phyloP scores from a whole-genome alignment of 2,797 vertebrate genomes.

The Amazonetta brasiliensis region DNA sequence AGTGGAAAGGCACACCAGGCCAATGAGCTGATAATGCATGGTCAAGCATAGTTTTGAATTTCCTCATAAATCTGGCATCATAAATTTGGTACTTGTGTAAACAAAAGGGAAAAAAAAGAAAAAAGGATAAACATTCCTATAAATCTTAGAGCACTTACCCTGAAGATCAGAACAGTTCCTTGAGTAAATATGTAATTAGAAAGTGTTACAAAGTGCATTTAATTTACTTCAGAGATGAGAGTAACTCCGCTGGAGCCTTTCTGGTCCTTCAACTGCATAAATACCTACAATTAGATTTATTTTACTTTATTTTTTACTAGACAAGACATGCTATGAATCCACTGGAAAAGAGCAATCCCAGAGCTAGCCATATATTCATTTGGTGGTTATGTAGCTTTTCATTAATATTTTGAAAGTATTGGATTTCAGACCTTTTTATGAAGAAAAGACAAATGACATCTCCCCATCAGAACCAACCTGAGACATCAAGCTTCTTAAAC shows the following conservation, averaged over 20 bases:
- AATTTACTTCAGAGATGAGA: background rate
- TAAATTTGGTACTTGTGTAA: background rate
- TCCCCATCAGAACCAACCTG: background rate
- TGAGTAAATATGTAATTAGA: background rate
- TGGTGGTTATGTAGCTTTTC: background rate
- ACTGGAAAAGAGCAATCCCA: background rate
- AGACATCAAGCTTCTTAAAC: background rate
- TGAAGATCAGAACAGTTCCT: background rate
- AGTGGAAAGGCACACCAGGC: background rate
- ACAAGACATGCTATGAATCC: background rate
- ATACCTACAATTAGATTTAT: background rate
- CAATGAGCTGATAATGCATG: background rate
- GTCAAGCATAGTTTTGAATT: background rate
- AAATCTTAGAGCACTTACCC: background rate
- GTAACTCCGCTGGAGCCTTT: background rate
- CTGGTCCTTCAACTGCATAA: background rate
- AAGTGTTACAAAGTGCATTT: constrained; percentile 11
- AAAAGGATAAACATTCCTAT: background rate
- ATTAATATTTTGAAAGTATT: constrained; percentile 39
- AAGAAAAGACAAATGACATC: constrained; percentile 38
- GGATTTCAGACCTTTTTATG: background rate
- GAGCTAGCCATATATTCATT: background rate
- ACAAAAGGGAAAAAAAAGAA: background rate
- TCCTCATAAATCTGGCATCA: background rate
- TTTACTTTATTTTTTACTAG: background rate